These are phyloP conservation scores for Calonectris borealis DNA, from an alignment of 2,113 vertebrate species.

Conservation along the genomic window DNA sequence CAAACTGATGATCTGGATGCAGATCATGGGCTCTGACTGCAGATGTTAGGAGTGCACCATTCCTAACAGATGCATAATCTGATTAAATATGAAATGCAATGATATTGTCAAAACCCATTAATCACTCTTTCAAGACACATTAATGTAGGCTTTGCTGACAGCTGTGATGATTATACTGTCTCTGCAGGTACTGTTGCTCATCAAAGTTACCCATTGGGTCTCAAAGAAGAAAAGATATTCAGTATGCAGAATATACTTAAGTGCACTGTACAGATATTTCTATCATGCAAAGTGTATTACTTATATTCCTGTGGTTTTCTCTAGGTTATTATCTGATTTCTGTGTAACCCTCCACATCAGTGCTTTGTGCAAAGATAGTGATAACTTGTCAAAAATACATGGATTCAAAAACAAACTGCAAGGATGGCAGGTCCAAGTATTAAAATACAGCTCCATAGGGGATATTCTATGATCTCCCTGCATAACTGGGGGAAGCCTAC, in stretches of 20 bases:
- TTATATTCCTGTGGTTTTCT: neutral
- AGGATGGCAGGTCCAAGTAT: neutral
- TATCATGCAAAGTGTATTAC: neutral
- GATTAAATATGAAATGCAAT: slow-evolving; percentile 79
- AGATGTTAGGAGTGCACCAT: slow-evolving; percentile 73
- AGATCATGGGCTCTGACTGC: slow-evolving; percentile 65
- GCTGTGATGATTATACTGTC: slow-evolving; percentile 66
- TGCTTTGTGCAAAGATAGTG: neutral
- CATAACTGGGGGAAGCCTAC: neutral
- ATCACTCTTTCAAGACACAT: slow-evolving; percentile 78
- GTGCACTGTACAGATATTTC: neutral
- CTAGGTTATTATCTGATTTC: neutral
- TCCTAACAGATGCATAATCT: slow-evolving; percentile 80
- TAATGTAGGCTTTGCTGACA: slow-evolving; percentile 72
- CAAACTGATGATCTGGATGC: slow-evolving; percentile 66
- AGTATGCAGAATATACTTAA: neutral
- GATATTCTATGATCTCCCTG: neutral
- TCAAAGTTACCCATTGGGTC: neutral
- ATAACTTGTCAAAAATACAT: neutral
- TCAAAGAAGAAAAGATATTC: neutral
- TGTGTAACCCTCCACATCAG: neutral
- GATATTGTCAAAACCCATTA: slow-evolving; percentile 84
- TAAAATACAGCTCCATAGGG: neutral
- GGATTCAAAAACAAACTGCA: neutral
- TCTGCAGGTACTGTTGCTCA: slow-evolving; percentile 35